phyloP scores from a whole-genome alignment of 1,140 invertebrate species.

The Drosophila prosaltans region DNA sequence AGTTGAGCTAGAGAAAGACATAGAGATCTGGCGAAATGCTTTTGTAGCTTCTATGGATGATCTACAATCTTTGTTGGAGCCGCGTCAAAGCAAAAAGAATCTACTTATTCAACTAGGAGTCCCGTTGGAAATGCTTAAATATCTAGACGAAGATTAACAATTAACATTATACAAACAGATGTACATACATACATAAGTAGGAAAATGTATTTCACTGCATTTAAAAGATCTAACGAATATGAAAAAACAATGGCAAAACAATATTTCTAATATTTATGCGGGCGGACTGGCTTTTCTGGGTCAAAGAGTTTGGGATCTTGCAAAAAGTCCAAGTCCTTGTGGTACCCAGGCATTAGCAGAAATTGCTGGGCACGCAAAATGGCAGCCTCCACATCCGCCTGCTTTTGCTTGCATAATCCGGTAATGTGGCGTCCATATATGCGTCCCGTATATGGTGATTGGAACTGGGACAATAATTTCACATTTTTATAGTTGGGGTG shows the following conservation, averaged over 20 bases:
- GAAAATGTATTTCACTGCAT: constrained; percentile 53
- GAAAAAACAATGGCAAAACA: constrained; percentile 17
- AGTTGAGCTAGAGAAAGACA: constrained; percentile 48
- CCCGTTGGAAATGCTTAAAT: constrained; percentile 55
- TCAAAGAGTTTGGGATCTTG: constrained; percentile 95
- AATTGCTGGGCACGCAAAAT: constrained; percentile 89
- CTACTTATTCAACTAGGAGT: constrained; percentile 52
- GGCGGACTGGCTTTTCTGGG: constrained; percentile 90
- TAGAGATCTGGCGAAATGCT: constrained; percentile 56
- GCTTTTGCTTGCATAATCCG: constrained; percentile 90
- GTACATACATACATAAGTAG: constrained; percentile 18
- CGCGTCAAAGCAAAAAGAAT: constrained; percentile 27
- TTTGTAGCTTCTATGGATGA: constrained; percentile 58
- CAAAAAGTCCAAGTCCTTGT: constrained; percentile 90
- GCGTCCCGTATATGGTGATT: constrained; percentile 95
- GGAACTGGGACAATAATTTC: constrained; percentile 95
- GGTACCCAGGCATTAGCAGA: constrained; percentile 90
- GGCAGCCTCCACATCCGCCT: constrained; percentile 88
- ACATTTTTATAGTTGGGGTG: constrained; percentile 96
- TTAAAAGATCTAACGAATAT: constrained; percentile 22
- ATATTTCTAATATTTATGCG: constrained; percentile 88
- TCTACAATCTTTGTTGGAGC: constrained; percentile 43
- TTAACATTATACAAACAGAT: background rate
- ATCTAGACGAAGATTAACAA: constrained; percentile 62
- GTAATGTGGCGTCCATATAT: constrained; percentile 97